phyloP scores from a whole-genome alignment of 2,888 invertebrate species.

The Drosophila fulvimacula region DNA sequence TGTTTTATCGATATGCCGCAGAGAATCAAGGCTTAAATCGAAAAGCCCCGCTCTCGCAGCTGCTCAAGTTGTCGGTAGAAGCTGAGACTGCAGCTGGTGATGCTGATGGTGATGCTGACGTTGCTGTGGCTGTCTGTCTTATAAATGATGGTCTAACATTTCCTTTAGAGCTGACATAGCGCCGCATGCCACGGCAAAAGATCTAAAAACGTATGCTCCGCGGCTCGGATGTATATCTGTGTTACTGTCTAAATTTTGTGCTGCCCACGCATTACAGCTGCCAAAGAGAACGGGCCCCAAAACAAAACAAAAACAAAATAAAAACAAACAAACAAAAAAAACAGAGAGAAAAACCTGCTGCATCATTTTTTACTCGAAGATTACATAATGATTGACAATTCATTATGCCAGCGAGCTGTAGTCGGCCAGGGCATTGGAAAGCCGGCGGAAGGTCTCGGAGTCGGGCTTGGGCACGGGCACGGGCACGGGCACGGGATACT shows the following conservation, averaged over 20 bases:
- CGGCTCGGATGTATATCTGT: constrained; percentile 31
- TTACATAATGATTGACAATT: constrained; percentile 81
- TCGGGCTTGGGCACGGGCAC: background rate
- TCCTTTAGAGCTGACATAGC: constrained; percentile 57
- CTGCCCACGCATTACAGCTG: constrained; percentile 64
- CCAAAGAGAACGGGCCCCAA: constrained; percentile 22
- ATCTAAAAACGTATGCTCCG: constrained; percentile 63
- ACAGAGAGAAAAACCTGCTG: constrained; percentile 71
- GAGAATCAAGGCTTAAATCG: constrained; percentile 39
- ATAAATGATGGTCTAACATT: constrained; percentile 69
- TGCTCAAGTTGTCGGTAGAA: background rate
- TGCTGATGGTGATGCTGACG: constrained; percentile 5
- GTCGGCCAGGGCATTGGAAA: constrained; percentile 14
- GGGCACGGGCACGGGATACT: constrained; percentile 14
- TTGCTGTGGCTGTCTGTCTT: constrained; percentile 47
- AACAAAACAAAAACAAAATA: constrained; percentile 9
- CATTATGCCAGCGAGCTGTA: constrained; percentile 60
- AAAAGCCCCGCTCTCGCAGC: constrained; percentile 7
- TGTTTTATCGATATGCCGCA: constrained; percentile 47
- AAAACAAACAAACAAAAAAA: constrained; percentile 12
- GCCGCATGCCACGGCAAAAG: constrained; percentile 78
- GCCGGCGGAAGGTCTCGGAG: constrained; percentile 19
- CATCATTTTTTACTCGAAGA: constrained; percentile 77
- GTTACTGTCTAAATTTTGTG: constrained; percentile 63
- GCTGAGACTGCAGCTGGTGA: constrained; percentile 13